phyloP scores from a whole-genome alignment of 2,113 vertebrate species.

The Corythaeola cristata region DNA sequence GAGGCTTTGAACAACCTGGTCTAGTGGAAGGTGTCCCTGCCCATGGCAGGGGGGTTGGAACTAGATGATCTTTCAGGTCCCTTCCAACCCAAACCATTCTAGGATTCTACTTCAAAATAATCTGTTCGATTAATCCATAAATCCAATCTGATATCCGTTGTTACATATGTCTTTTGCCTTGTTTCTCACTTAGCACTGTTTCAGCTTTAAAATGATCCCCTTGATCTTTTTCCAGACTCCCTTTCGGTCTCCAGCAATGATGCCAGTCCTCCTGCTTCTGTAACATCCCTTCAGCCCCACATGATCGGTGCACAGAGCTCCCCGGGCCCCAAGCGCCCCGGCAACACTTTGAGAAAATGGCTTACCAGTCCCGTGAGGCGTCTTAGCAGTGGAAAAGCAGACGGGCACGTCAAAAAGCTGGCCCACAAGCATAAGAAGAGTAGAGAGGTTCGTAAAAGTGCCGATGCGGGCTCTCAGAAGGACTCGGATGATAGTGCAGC shows the following conservation, averaged over 20 bases:
- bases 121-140: neutral
- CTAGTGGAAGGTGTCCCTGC: no score
- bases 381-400: conserved; percentile 96
- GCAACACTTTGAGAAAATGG: conserved; percentile 97
- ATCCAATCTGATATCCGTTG: neutral
- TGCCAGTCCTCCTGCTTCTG: conserved; percentile 88
- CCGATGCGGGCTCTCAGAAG: conserved; percentile 90
- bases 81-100: no score
- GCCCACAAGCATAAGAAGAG: conserved; percentile 98
- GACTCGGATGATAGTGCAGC: conserved; percentile 96
- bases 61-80: no score
- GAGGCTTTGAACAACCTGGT: no score
- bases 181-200: neutral
- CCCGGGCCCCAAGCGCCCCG: conserved; percentile 94
- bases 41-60: no score
- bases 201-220: neutral
- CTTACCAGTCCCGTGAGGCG: conserved; percentile 96
- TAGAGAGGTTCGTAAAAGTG: conserved; percentile 91
- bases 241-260: conserved; percentile 95
- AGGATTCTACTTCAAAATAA: neutral
- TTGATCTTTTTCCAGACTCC: conserved; percentile 78
- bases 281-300: conserved; percentile 91
- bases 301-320: conserved; percentile 91
- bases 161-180: neutral
- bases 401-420: conserved; percentile 95